Evolutionary conservation across 2,797 vertebrate genomes (phyloP).

Genomic region (Phoxinus dragarum): DNA sequence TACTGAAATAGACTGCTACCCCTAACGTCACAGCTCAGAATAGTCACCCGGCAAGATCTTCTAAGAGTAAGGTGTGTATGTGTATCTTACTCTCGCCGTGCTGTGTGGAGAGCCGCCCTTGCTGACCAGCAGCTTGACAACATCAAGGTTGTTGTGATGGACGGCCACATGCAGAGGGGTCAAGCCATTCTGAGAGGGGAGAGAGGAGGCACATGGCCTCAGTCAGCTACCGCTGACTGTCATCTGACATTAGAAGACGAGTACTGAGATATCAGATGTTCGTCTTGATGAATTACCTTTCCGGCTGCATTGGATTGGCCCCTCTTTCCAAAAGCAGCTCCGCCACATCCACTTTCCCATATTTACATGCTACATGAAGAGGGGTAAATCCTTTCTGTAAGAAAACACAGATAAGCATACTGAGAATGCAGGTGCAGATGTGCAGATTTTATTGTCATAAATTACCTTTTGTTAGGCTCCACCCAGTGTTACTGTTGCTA

Average conservation of each 20-base stretch:
- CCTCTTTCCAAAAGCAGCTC: slow-evolving; percentile 87
- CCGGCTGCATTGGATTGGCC: slow-evolving; percentile 89
- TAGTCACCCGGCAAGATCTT: background rate
- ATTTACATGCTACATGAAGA: slow-evolving; percentile 95
- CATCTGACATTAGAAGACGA: slow-evolving; percentile 58
- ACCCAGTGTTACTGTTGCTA: background rate
- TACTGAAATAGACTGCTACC: background rate
- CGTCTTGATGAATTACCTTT: slow-evolving; percentile 75
- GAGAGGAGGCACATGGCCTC: slow-evolving; percentile 26
- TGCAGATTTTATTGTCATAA: background rate
- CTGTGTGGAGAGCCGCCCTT: slow-evolving; percentile 93
- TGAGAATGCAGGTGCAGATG: background rate
- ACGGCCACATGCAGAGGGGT: slow-evolving; percentile 95
- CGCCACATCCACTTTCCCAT: slow-evolving; percentile 90
- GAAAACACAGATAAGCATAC: slow-evolving; percentile 5
- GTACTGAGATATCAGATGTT: slow-evolving; percentile 26
- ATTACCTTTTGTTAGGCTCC: background rate
- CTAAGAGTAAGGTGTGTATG: slow-evolving; percentile 2
- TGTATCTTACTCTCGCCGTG: slow-evolving; percentile 90
- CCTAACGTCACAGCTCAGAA: background rate
- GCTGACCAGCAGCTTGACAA: slow-evolving; percentile 93
- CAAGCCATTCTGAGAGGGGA: slow-evolving; percentile 86
- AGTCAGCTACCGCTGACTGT: slow-evolving; percentile 23
- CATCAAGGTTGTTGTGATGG: slow-evolving; percentile 97
- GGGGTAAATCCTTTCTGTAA: slow-evolving; percentile 98